phyloP scores from a whole-genome alignment of 2,113 vertebrate species.

The Isichthys henryi region DNA sequence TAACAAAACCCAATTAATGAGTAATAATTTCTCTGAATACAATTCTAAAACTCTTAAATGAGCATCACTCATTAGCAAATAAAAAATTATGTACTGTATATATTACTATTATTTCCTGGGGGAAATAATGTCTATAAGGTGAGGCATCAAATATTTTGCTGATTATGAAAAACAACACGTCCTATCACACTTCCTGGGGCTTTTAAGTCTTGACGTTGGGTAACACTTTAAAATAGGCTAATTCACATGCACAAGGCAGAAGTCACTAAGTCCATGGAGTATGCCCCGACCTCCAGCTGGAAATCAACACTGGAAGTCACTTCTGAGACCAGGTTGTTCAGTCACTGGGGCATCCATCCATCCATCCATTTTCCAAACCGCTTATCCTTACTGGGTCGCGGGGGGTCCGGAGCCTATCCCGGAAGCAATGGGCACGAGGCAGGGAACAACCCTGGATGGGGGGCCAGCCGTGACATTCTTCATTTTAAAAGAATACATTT shows the following conservation, averaged over 20 bases:
- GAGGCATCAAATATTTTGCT: background rate
- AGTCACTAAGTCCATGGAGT: background rate
- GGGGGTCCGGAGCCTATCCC: too few relatives aligned
- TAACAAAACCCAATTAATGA: background rate
- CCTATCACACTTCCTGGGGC: background rate
- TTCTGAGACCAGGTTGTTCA: background rate
- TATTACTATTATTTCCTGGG: background rate
- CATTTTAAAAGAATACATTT: background rate
- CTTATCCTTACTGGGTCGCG: too few relatives aligned
- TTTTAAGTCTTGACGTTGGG: background rate
- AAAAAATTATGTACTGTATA: background rate
- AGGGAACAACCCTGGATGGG: too few relatives aligned
- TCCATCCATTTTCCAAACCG: too few relatives aligned
- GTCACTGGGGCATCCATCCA: too few relatives aligned
- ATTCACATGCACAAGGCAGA: background rate
- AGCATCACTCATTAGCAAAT: background rate
- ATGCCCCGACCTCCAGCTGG: background rate
- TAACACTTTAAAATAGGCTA: background rate
- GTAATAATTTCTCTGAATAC: background rate
- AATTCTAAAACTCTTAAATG: background rate
- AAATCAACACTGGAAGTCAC: background rate
- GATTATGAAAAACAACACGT: background rate
- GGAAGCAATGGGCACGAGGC: too few relatives aligned
- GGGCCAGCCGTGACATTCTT: too few relatives aligned
- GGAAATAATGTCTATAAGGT: background rate